Evolutionary conservation across 2,888 invertebrate species (phyloP).

Genomic region (Leptinotarsa rubiginosa): DNA sequence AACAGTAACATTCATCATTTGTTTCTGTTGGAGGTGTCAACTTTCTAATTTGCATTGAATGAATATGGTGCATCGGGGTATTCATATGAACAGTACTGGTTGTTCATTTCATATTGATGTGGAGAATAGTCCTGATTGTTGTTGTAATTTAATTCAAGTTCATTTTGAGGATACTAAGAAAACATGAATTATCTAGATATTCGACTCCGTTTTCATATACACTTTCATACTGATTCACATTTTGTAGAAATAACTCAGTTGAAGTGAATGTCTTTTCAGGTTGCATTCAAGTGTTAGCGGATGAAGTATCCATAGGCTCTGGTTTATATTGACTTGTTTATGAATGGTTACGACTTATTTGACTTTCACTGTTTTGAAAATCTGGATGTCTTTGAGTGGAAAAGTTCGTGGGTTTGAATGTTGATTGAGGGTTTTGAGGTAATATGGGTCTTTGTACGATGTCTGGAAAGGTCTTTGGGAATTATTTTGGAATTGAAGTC

Average conservation of each 20-base stretch:
- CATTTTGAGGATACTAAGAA: background rate
- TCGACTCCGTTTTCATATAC: background rate
- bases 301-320: no score
- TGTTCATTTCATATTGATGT: no score
- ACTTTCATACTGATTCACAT: background rate
- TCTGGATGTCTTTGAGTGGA: background rate
- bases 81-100: no score
- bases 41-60: no score
- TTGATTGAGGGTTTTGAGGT: background rate
- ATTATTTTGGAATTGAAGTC: background rate
- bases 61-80: no score
- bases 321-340: background rate
- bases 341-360: background rate
- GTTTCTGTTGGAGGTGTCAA: no score
- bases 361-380: background rate
- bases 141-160: background rate
- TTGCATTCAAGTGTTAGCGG: background rate
- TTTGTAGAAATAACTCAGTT: background rate
- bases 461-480: background rate
- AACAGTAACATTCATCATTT: no score
- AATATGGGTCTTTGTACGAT: background rate
- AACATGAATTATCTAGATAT: background rate
- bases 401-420: background rate
- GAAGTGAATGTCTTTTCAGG: background rate
- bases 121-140: no score